Conservation (phyloP, 1,140 invertebrate species). For the Meloidogyne floridensis region DNA sequence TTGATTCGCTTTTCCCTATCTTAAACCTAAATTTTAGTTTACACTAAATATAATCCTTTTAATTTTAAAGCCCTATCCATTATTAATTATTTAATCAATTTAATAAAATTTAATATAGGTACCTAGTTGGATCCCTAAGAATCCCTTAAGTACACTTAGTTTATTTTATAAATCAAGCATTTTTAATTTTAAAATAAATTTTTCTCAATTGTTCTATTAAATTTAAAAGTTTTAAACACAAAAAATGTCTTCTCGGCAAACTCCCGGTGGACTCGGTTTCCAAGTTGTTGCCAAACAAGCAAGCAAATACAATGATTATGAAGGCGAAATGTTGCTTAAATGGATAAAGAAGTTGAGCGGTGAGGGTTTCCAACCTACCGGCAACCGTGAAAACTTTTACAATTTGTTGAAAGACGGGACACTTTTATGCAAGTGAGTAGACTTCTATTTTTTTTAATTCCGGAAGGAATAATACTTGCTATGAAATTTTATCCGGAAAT, state of each 20-base stretch:
- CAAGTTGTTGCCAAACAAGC: slow-evolving; percentile 60
- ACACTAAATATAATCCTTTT: neutral
- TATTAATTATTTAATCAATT: neutral
- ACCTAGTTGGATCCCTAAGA: too few relatives aligned
- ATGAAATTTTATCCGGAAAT: too few relatives aligned
- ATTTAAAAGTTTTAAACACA: neutral
- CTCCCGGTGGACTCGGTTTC: slow-evolving; percentile 65
- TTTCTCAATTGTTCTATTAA: too few relatives aligned
- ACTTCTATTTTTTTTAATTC: too few relatives aligned
- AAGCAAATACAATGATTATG: slow-evolving; percentile 47
- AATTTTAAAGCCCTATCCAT: neutral
- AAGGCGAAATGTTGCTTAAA: slow-evolving; percentile 44
- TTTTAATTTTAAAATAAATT: neutral
- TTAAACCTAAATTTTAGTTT: slow-evolving; percentile 1
- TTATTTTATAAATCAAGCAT: too few relatives aligned
- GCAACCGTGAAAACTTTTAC: slow-evolving; percentile 51
- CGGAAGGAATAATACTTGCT: too few relatives aligned
- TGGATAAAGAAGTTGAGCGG: slow-evolving; percentile 53
- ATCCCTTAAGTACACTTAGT: too few relatives aligned
- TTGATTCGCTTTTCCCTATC: neutral
- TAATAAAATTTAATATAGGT: neutral
- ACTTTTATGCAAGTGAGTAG: slow-evolving; percentile 66
- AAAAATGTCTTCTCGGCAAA: slow-evolving; percentile 63
- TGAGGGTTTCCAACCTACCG: slow-evolving; percentile 47
- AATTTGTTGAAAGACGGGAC: slow-evolving; percentile 66